Percentiles rank a stretch among this genome's conserved stretches.
Conservation (phyloP, 2,113 vertebrate species). For the Dunckerocampus dactyliophorus region DNA sequence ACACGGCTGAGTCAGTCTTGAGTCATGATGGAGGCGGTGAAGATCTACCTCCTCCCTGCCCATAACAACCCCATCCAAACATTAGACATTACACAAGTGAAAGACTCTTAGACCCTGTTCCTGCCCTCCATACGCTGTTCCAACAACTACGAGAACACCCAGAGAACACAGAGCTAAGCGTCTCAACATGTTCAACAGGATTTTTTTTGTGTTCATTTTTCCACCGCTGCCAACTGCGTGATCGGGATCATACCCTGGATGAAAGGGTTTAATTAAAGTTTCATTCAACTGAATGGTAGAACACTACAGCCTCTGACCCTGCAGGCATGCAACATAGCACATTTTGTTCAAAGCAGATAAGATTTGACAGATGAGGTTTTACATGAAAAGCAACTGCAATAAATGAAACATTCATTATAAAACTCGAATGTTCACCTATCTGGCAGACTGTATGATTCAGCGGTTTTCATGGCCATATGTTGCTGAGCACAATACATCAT, state of each 20-base stretch:
- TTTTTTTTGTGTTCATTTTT: not conserved
- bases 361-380: not conserved
- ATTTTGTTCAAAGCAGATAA: conserved; percentile 2
- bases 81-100: too few species aligned
- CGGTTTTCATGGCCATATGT: not conserved
- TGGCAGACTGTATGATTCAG: too few species aligned
- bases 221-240: not conserved
- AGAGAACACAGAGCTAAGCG: not conserved
- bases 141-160: not conserved
- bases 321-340: not conserved
- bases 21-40: conserved; percentile 62
- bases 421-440: too few species aligned
- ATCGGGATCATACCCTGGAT: not conserved
- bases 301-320: not conserved
- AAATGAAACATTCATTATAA: not conserved
- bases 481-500: not conserved
- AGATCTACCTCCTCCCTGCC: conserved; percentile 64
- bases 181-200: not conserved
- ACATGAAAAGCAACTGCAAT: not conserved
- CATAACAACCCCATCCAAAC: conserved; percentile 51
- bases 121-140: not conserved
- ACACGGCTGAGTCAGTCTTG: conserved; percentile 63
- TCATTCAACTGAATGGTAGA: conserved; percentile 3
- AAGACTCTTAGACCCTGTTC: not conserved
- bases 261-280: conserved; percentile 12